These are phyloP conservation scores for Pseudomugil gertrudae DNA, from an alignment of 2,797 vertebrate species.

Conservation along the genomic window DNA sequence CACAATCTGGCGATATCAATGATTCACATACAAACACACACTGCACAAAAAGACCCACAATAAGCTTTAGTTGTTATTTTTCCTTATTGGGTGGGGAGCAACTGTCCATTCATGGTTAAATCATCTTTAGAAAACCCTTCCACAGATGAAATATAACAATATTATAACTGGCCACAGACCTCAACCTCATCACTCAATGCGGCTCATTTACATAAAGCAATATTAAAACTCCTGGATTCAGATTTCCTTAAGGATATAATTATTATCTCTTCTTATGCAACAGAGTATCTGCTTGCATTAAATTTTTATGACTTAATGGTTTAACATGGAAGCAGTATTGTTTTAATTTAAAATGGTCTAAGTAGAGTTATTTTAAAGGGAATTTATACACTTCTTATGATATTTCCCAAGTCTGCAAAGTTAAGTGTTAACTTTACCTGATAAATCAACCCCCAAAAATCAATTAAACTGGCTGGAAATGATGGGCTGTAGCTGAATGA, in stretches of 20 bases:
- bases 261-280: neutral
- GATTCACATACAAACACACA: conserved; percentile 15
- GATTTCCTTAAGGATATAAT: neutral
- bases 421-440: neutral
- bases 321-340: neutral
- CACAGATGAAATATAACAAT: neutral
- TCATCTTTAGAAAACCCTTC: conserved; percentile 3
- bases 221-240: neutral
- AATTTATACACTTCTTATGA: neutral
- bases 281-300: neutral
- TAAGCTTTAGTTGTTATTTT: neutral
- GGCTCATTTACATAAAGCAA: neutral
- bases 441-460: neutral
- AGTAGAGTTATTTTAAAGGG: neutral
- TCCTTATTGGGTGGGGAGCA: neutral
- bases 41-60: conserved; percentile 6
- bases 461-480: neutral
- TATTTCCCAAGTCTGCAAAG: neutral
- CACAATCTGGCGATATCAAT: neutral
- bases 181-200: neutral
- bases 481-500: neutral
- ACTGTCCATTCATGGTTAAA: neutral
- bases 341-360: neutral
- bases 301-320: neutral
- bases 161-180: neutral